Evolutionary conservation across 2,888 invertebrate species (phyloP).

Genomic region (Pammene fasciana): DNA sequence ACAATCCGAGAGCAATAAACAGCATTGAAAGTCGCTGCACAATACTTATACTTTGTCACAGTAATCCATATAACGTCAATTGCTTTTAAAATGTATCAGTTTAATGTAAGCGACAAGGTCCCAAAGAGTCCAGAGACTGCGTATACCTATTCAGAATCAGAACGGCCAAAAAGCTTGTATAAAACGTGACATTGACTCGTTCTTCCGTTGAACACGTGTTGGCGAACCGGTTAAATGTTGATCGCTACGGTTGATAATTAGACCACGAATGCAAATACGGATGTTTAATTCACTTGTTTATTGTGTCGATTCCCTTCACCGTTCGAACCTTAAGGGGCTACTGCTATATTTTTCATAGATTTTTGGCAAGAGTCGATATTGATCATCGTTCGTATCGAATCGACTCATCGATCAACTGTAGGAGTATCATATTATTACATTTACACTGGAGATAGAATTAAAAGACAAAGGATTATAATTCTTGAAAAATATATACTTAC

Average conservation of each 20-base stretch:
- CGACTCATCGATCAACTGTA: no score
- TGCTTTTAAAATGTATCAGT: not conserved
- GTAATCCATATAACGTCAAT: not conserved
- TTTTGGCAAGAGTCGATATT: no score
- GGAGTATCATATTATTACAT: no score
- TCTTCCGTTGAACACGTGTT: not conserved
- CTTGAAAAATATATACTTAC: no score
- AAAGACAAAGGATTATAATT: no score
- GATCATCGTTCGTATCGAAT: no score
- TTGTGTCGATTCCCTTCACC: not conserved
- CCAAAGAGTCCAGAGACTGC: not conserved
- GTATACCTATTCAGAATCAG: not conserved
- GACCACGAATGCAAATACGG: slow-evolving; percentile 2
- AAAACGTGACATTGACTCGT: not conserved
- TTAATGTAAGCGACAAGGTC: not conserved
- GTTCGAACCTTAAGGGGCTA: not conserved
- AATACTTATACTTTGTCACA: slow-evolving; percentile 3
- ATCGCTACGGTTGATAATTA: slow-evolving; percentile 11
- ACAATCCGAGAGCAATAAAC: no score
- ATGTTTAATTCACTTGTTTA: slow-evolving; percentile 2
- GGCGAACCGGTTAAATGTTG: slow-evolving; percentile 25
- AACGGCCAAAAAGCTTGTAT: not conserved
- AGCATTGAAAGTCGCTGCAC: no score
- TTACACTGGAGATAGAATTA: no score
- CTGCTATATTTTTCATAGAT: no score